Conservation (phyloP, 2,113 vertebrate species). For the Pyrgilauda ruficollis region DNA sequence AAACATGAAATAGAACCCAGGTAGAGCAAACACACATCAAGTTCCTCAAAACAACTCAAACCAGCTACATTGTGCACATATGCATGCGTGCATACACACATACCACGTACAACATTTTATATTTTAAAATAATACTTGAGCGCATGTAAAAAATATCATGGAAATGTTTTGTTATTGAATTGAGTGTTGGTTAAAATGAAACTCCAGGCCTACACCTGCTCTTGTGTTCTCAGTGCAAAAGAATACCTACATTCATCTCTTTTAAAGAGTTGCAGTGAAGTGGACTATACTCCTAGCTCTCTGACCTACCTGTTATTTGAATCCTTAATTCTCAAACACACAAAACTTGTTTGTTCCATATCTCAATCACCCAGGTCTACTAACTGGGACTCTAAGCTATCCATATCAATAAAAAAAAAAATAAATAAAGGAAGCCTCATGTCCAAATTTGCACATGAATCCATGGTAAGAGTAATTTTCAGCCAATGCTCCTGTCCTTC, state of each 20-base stretch:
- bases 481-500: too few relatives aligned
- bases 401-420: not conserved
- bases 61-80: not conserved
- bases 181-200: not conserved
- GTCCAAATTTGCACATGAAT: not conserved
- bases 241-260: not conserved
- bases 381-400: not conserved
- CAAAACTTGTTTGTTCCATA: not conserved
- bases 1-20: not conserved
- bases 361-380: not conserved
- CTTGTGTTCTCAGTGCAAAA: not conserved
- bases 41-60: not conserved
- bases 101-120: not conserved
- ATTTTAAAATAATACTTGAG: not conserved
- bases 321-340: not conserved
- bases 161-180: not conserved
- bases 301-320: not conserved
- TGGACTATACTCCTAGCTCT: not conserved
- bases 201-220: not conserved
- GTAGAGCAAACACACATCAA: not conserved
- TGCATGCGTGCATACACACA: not conserved
- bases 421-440: not conserved
- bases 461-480: not conserved
- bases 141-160: not conserved
- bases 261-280: not conserved